These are phyloP conservation scores for Aspidiotus rigidus DNA, from an alignment of 2,888 invertebrate genomes.

Conservation along the genomic window DNA sequence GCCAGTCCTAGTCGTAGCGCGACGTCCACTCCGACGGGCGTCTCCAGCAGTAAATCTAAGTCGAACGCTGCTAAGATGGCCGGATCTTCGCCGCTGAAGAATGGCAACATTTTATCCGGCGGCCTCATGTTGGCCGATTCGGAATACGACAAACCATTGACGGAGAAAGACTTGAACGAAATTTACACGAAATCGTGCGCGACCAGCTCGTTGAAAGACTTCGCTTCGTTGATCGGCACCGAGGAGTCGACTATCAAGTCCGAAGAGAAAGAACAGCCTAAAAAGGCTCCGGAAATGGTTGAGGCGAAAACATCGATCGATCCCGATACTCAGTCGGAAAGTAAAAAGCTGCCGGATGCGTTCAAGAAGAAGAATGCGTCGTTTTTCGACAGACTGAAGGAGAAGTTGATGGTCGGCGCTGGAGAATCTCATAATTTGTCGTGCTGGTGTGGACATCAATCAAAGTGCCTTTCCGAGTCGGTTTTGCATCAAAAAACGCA, in stretches of 20 bases:
- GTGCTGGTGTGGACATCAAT: conserved; percentile 65
- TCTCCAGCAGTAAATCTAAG: not conserved
- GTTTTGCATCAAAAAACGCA: conserved; percentile 62
- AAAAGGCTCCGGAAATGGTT: not conserved
- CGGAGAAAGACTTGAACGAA: conserved; percentile 46
- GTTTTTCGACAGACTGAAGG: conserved; percentile 73
- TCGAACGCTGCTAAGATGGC: not conserved
- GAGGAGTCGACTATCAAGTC: conserved; percentile 33
- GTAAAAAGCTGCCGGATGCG: conserved; percentile 39
- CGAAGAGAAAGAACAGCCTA: not conserved
- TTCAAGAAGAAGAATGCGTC: conserved; percentile 61
- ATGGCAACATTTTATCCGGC: not conserved
- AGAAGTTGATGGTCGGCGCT: conserved; percentile 57
- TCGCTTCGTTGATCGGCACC: conserved; percentile 46
- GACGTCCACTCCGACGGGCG: not conserved
- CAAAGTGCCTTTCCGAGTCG: conserved; percentile 71
- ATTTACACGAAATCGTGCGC: conserved; percentile 44
- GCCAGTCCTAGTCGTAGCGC: not conserved
- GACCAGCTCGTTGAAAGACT: conserved; percentile 49
- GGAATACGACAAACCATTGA: conserved; percentile 39
- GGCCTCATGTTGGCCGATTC: not conserved
- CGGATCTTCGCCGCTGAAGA: not conserved
- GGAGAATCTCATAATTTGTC: conserved; percentile 54
- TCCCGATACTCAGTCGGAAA: conserved; percentile 3
- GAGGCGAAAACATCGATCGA: not conserved